A percentile compares a stretch with the other conserved stretches of the same genome.
Conservation (phyloP, 2,888 invertebrate species). For the Hirtodrosophila trivittata region DNA sequence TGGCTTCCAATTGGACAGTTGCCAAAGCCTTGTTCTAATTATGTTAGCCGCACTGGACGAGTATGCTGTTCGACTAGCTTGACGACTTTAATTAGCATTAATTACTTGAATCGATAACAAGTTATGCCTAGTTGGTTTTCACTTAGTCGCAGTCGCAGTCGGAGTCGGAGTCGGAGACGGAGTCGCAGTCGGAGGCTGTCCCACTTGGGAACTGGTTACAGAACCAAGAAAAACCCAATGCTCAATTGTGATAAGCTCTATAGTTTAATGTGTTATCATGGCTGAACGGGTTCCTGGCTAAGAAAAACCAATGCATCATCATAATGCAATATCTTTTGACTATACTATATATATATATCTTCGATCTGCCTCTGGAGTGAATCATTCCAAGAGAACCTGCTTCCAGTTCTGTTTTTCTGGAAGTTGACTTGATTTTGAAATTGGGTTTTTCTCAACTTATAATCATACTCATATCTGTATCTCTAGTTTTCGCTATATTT, state of each 20-base stretch:
- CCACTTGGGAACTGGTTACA: constrained; percentile 37
- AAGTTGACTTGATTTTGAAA: constrained; percentile 31
- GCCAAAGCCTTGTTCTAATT: constrained; percentile 45
- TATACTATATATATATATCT: constrained; percentile 9
- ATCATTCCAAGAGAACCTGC: constrained; percentile 15
- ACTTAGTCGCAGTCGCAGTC: no score
- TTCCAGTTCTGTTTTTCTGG: neutral
- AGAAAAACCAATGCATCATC: no score
- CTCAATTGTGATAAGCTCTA: neutral
- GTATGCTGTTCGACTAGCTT: constrained; percentile 11
- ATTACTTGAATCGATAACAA: constrained; percentile 23
- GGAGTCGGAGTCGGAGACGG: no score
- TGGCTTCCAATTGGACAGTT: neutral
- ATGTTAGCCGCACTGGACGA: neutral
- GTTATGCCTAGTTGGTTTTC: constrained; percentile 41
- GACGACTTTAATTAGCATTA: constrained; percentile 23
- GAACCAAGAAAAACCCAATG: constrained; percentile 30
- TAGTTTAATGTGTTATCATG: no score
- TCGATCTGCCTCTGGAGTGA: constrained; percentile 7
- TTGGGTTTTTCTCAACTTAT: constrained; percentile 6
- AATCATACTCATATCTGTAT: constrained; percentile 13
- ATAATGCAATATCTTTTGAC: constrained; percentile 2
- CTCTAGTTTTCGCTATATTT: constrained; percentile 20
- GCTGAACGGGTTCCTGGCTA: no score
- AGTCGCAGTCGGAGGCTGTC: neutral